phyloP scores from a whole-genome alignment of 1,140 invertebrate species.

The Pteromalus puparum region DNA sequence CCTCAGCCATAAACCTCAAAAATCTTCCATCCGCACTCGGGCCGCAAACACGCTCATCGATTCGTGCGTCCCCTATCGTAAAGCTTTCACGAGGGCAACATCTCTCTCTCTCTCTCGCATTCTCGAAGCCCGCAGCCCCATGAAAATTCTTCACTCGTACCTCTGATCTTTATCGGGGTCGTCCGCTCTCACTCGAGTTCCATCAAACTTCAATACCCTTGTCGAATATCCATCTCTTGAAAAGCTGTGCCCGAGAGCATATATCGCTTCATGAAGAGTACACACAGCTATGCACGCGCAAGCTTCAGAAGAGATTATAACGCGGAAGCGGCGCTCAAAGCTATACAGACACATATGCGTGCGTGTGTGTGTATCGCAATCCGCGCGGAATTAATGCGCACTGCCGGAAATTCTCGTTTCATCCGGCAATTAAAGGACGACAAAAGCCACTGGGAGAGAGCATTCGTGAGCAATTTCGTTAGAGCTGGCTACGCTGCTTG shows the following conservation, averaged over 20 bases:
- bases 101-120: background rate
- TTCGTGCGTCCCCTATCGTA: background rate
- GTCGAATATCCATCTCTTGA: no score
- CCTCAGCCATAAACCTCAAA: background rate
- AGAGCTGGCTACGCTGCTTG: background rate
- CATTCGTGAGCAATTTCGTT: conserved; percentile 17
- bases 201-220: background rate
- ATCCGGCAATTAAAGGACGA: conserved; percentile 26
- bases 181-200: background rate
- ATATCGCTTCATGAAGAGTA: background rate
- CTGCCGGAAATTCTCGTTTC: conserved; percentile 2
- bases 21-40: background rate
- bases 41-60: background rate
- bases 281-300: no score
- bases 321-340: background rate
- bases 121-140: background rate
- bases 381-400: conserved; percentile 31
- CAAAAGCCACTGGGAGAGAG: conserved; percentile 17
- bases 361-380: background rate
- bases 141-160: background rate
- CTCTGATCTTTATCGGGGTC: background rate
- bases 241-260: background rate
- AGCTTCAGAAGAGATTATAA: background rate
- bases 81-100: background rate
- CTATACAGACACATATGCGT: background rate